Base-by-base conservation (phyloP, 92 coral and sea anemone species). In the Nematostella vectensis region DNA sequence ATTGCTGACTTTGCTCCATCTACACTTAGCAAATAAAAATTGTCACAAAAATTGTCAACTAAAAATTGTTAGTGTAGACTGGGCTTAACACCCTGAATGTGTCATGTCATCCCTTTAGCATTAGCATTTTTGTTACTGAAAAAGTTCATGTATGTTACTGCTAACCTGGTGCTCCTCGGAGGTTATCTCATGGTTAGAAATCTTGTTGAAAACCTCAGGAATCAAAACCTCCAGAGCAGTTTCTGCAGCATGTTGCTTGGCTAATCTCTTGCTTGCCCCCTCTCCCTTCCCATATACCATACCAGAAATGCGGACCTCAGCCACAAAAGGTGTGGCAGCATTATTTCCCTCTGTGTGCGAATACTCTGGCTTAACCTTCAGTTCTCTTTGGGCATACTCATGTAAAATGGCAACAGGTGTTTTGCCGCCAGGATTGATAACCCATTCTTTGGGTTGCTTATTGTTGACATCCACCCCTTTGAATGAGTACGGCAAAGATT, bases 391-490 rank as follows among this genome's bases (percentile, higher is more conserved):
- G 31, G 88, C 81, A 47, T 93, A 87, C 50, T 93, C 99, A 60
- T 93, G 96, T 13, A 93, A 72, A 20, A 93, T 67, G 2, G 99
- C 89, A 37, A 76, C 83, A 2, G 88, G 88, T 0, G 96, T 93
- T 71, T 93, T 93, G 4, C 88, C 85, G 2, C 80, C 85, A 6
- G 94, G 80, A 28, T 82, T 82, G 13, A 93, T 28, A 16, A 54
- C 57, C 67, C 72, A 65, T 28, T 65, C 73, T 42, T 62, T 53
- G 4, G 54, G 57, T 50, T 48, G 66, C 55, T 78, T 91, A 20
- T 60, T 61, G 44, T 43, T 57, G 19, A 48, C 70, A 36, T 48
- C 61, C 6, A 44, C 28, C 6, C 93, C 88, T 62, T 82, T 79
- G 24, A 91, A 75, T 13, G 86, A 74, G 45, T 62, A 86, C 15